Conservation (phyloP, 2,888 invertebrate species). For the Scrobipalpa costella region DNA sequence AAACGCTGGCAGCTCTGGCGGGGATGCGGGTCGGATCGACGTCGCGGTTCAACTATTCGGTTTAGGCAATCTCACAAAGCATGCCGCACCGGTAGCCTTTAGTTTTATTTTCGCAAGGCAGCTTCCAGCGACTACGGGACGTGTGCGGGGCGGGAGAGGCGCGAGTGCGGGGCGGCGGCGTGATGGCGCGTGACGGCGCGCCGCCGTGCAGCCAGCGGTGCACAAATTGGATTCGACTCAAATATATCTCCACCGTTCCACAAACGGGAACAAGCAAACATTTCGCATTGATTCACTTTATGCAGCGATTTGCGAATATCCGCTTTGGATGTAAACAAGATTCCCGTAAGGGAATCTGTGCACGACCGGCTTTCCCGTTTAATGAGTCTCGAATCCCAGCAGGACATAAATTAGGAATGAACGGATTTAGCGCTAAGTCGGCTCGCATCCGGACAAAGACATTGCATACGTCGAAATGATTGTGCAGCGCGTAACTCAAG, state of each 20-base stretch:
- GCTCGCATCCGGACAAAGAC: constrained; percentile 3
- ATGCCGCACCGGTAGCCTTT: not conserved
- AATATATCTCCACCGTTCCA: constrained; percentile 16
- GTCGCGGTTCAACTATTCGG: constrained; percentile 1
- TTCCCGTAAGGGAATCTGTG: constrained; percentile 9
- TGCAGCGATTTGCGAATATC: constrained; percentile 16
- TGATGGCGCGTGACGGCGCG: constrained; percentile 8
- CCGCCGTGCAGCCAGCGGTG: constrained; percentile 13
- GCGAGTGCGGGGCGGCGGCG: not conserved
- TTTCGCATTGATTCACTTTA: constrained; percentile 19
- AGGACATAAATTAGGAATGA: constrained; percentile 13
- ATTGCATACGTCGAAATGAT: constrained; percentile 16
- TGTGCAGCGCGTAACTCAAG: constrained; percentile 19
- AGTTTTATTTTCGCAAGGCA: not conserved
- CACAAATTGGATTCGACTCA: constrained; percentile 21
- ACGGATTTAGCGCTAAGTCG: constrained; percentile 11
- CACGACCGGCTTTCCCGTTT: not conserved
- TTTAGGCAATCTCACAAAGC: constrained; percentile 11
- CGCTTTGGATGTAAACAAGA: constrained; percentile 2
- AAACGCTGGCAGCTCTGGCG: no score
- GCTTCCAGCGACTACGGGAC: not conserved
- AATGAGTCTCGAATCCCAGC: constrained; percentile 10
- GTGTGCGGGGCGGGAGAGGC: not conserved
- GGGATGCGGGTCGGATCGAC: not conserved
- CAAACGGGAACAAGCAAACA: constrained; percentile 18